A percentile compares a stretch with the other conserved stretches of the same genome.
Evolutionary conservation across 2,888 invertebrate genomes (phyloP).

Genomic region (Desoria tigrina): DNA sequence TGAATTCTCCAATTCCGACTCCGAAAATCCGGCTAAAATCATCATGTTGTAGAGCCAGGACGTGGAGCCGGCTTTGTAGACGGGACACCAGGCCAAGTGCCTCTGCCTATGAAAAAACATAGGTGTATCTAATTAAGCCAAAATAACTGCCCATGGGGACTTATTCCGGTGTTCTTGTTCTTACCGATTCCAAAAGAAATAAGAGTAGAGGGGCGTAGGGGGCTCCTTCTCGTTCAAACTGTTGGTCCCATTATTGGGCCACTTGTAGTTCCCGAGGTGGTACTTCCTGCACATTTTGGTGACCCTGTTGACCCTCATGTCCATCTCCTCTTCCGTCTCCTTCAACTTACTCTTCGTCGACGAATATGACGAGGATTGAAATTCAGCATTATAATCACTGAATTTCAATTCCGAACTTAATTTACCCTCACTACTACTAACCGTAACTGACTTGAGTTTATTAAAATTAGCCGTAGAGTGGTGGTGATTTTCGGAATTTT

Average conservation of each 20-base stretch:
- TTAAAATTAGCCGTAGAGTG: too few relatives aligned
- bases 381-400: too few relatives aligned
- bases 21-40: slow-evolving; percentile 71
- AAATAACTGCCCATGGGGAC: background rate
- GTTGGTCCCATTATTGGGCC: slow-evolving; percentile 42
- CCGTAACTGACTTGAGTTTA: too few relatives aligned
- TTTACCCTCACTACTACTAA: too few relatives aligned
- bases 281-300: slow-evolving; percentile 57
- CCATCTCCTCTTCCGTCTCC: slow-evolving; percentile 61
- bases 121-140: too few relatives aligned
- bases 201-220: slow-evolving; percentile 59
- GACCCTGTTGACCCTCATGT: slow-evolving; percentile 56
- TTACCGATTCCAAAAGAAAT: slow-evolving; percentile 59
- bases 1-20: slow-evolving; percentile 55
- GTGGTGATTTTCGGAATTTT: too few relatives aligned
- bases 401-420: too few relatives aligned
- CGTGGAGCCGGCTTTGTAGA: slow-evolving; percentile 82
- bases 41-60: slow-evolving; percentile 93
- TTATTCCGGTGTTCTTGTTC: too few relatives aligned
- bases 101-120: slow-evolving; percentile 57
- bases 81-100: slow-evolving; percentile 71
- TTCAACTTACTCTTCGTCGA: background rate
- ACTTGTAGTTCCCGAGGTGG: slow-evolving; percentile 57
- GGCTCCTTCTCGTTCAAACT: slow-evolving; percentile 57
- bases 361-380: too few relatives aligned